Evolutionary conservation across 2,113 vertebrate genomes (phyloP), one percentile per base, ranked within the genome.

Genomic region (Brachirus orientalis): DNA sequence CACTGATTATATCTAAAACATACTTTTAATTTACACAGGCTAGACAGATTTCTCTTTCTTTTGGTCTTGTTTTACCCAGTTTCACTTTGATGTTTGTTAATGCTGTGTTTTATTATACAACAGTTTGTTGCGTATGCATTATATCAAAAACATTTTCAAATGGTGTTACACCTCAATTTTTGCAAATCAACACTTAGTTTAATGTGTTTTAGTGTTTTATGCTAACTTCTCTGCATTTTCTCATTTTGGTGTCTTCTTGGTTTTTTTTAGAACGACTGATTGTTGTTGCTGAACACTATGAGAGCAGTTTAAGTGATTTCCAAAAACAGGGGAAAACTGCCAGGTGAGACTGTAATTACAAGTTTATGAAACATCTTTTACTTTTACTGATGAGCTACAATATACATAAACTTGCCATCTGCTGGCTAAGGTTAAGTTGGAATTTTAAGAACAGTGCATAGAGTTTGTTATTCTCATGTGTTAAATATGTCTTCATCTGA

Each of bases 231-330:
- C 48, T 75, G 14, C 12, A 2, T 22, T 10, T 51, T 0, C 36
- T 33, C 2, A 53, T 19, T 41, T 57, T 28, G 0, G 14, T 37
- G 51, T 66, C 46, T 53, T 66, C n/a, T 52, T 65, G 51, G 41
- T 86, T 69, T 22, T 60, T 6, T 22, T 18, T 83, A 98, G 97
- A 99, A 80, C 94, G 98, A 19, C 92, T 99, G 62, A 96, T 98
- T 75, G 96, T 98, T 60, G 97, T 98, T 0, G 95, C 96, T 53
- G 98, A 99, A 66, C 97, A 99, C 82, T 96, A 95, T 90, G 95
- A 95, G 64, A 93, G 52, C 69, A 95, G 92, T 73, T 84, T 99
- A 60, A 95, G 94, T 88, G 95, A 96, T 72, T 89, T 97, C 77
- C 93, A 96, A 38, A 95, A 92, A 80, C 93, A 94, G 58, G 89